A percentile compares a stretch with the other conserved stretches of the same genome.
phyloP scores from a whole-genome alignment of 2,888 invertebrate genomes.

The Aphrophora alni region DNA sequence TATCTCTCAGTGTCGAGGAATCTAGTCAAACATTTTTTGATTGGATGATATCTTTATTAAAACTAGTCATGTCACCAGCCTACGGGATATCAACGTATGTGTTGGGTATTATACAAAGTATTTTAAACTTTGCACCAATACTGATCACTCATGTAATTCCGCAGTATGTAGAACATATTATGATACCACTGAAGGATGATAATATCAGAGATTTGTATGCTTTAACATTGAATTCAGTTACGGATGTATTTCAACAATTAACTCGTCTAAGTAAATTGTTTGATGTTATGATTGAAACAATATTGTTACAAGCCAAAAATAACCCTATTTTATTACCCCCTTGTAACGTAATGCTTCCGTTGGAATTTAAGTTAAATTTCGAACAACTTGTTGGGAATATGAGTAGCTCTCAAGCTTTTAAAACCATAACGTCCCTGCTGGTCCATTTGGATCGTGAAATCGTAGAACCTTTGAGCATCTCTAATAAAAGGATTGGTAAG shows the following conservation, averaged over 20 bases:
- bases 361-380: neutral
- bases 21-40: neutral
- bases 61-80: neutral
- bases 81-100: neutral
- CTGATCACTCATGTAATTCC: neutral
- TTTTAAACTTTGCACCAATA: neutral
- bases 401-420: neutral
- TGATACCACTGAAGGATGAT: neutral
- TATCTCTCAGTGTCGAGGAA: neutral
- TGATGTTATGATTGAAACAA: neutral
- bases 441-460: neutral
- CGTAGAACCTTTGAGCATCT: neutral
- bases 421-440: neutral
- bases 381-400: neutral
- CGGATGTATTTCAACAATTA: neutral
- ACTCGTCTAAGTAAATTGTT: neutral
- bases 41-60: neutral
- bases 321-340: neutral
- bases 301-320: neutral
- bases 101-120: neutral
- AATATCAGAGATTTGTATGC: neutral
- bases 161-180: neutral
- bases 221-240: neutral
- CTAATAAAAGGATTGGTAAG: neutral
- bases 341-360: neutral